A percentile compares a stretch with the other conserved stretches of the same genome.
Evolutionary conservation across 2,113 vertebrate species (phyloP).

Genomic region (Macrotis lagotis): DNA sequence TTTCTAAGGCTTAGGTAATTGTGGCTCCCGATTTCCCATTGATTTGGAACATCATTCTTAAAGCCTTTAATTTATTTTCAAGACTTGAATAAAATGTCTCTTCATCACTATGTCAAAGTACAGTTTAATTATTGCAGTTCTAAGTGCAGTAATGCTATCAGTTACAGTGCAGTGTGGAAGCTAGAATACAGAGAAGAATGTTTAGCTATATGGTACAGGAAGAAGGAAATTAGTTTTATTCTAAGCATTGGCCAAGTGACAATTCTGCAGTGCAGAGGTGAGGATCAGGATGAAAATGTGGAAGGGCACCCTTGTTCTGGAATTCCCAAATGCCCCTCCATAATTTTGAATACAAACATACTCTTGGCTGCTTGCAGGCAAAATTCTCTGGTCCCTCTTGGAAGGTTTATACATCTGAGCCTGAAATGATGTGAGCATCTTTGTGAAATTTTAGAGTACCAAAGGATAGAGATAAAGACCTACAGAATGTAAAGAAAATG

Average conservation of each 20-base stretch:
- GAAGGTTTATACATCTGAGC: neutral
- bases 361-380: neutral
- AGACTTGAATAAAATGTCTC: conserved; percentile 52
- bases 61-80: conserved; percentile 54
- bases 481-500: neutral
- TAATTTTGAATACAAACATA: neutral
- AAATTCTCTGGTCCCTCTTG: neutral
- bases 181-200: conserved; percentile 33
- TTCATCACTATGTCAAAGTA: conserved; percentile 7
- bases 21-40: conserved; percentile 47
- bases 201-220: neutral
- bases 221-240: conserved; percentile 60
- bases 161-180: neutral
- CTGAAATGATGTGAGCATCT: neutral
- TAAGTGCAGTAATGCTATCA: conserved; percentile 7
- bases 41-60: conserved; percentile 46
- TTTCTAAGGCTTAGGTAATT: conserved; percentile 26
- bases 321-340: neutral
- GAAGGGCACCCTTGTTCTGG: neutral
- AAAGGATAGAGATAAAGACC: neutral
- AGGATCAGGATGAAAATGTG: neutral
- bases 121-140: conserved; percentile 48
- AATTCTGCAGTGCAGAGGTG: neutral
- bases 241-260: conserved; percentile 30
- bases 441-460: neutral